Conservation (phyloP, 2,888 invertebrate species). For the Elmis aenea region DNA sequence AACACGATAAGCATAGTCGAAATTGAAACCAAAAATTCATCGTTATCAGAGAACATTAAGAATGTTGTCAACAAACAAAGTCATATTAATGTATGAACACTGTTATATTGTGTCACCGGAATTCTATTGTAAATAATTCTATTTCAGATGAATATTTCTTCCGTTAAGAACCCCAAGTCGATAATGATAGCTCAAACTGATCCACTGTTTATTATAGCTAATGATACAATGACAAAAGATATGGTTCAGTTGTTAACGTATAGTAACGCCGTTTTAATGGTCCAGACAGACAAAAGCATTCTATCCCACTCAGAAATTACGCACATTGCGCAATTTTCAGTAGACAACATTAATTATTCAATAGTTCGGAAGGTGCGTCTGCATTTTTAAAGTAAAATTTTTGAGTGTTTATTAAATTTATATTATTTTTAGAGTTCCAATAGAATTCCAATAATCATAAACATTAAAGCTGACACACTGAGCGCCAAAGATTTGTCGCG, state of each 20-base stretch:
- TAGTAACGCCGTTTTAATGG: conserved; percentile 35
- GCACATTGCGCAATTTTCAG: conserved; percentile 32
- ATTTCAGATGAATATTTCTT: conserved; percentile 35
- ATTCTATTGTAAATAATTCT: background rate
- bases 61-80: conserved; percentile 33
- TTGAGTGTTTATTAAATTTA: conserved; percentile 3
- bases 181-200: conserved; percentile 35
- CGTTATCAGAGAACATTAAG: conserved; percentile 31
- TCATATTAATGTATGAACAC: conserved; percentile 33
- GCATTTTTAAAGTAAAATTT: background rate
- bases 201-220: conserved; percentile 36
- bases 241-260: conserved; percentile 32
- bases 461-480: conserved; percentile 35
- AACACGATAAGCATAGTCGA: conserved; percentile 38
- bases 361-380: conserved; percentile 35
- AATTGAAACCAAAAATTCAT: conserved; percentile 31
- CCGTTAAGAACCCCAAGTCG: conserved; percentile 33
- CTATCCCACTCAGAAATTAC: conserved; percentile 27
- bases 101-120: background rate
- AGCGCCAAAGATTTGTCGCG: conserved; percentile 36
- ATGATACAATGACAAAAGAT: conserved; percentile 33
- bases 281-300: conserved; percentile 29
- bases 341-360: conserved; percentile 32
- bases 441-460: conserved; percentile 26
- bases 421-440: conserved; percentile 15